phyloP scores from a whole-genome alignment of 2,113 vertebrate species.

The Gymnorhina tibicen region DNA sequence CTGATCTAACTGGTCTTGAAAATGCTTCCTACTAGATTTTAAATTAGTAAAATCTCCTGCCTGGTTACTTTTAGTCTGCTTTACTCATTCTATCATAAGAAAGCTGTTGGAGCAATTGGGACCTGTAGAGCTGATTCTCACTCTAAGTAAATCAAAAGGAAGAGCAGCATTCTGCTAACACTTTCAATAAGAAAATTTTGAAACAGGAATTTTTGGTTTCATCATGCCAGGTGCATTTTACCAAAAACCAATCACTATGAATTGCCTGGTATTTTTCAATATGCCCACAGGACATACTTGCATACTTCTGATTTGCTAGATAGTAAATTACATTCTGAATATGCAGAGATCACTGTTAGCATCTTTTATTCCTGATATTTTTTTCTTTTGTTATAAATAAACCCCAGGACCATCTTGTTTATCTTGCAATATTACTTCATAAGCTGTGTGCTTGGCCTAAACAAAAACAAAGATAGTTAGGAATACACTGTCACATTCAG shows the following conservation, averaged over 20 bases:
- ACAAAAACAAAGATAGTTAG: background rate
- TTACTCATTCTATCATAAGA: background rate
- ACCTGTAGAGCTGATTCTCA: background rate
- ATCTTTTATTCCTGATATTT: background rate
- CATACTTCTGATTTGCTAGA: background rate
- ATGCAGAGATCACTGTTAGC: background rate
- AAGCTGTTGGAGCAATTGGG: background rate
- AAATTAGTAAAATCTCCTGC: background rate
- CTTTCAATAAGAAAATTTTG: background rate
- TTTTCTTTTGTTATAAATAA: background rate
- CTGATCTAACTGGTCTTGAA: background rate
- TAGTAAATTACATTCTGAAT: background rate
- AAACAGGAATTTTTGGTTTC: background rate
- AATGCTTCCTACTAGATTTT: background rate
- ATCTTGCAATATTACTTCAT: background rate
- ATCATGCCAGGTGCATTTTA: background rate
- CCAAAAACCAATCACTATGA: background rate
- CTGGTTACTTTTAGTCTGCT: background rate
- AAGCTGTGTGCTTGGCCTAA: background rate
- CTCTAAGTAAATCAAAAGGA: background rate
- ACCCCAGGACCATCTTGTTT: background rate
- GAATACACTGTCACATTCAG: background rate
- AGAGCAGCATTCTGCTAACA: background rate
- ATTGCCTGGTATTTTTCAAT: background rate
- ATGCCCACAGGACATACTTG: background rate